Conservation (phyloP, 2,113 vertebrate genomes). For the Seriola dumerili region DNA sequence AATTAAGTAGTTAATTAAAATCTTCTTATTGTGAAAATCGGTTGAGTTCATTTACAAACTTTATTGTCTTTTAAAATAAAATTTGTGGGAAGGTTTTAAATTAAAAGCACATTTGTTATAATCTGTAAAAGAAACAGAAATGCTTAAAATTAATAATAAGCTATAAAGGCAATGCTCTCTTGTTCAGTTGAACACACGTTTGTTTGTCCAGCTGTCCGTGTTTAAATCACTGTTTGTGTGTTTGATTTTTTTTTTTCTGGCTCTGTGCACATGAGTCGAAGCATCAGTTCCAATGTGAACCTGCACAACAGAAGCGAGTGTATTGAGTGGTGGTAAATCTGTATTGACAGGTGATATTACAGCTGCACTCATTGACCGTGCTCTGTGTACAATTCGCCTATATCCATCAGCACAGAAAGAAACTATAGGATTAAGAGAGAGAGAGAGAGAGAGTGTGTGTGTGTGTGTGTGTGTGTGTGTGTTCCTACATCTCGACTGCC, state of each 20-base stretch:
- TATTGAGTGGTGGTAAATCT: constrained; percentile 30
- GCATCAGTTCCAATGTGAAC: background rate
- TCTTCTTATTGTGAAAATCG: background rate
- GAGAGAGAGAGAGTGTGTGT: constrained; percentile 35
- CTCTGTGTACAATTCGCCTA: constrained; percentile 19
- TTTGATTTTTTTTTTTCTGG: background rate
- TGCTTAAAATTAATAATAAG: background rate
- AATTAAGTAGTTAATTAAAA: background rate
- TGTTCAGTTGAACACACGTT: background rate
- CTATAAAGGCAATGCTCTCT: background rate
- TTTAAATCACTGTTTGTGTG: constrained; percentile 5
- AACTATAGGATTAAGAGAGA: constrained; percentile 58
- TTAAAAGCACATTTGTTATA: background rate
- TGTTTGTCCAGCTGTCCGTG: background rate
- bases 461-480: constrained; percentile 37
- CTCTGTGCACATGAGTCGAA: background rate
- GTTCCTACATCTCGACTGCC: constrained; percentile 3
- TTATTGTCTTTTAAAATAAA: background rate
- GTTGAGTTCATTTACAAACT: background rate
- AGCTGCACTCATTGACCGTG: constrained; percentile 38
- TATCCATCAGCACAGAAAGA: constrained; percentile 44
- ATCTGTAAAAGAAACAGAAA: background rate
- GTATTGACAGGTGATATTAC: constrained; percentile 52
- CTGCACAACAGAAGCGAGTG: constrained; percentile 26
- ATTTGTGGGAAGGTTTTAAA: background rate